phyloP scores from a whole-genome alignment of 1,140 invertebrate genomes.

The Cydia fagiglandana region DNA sequence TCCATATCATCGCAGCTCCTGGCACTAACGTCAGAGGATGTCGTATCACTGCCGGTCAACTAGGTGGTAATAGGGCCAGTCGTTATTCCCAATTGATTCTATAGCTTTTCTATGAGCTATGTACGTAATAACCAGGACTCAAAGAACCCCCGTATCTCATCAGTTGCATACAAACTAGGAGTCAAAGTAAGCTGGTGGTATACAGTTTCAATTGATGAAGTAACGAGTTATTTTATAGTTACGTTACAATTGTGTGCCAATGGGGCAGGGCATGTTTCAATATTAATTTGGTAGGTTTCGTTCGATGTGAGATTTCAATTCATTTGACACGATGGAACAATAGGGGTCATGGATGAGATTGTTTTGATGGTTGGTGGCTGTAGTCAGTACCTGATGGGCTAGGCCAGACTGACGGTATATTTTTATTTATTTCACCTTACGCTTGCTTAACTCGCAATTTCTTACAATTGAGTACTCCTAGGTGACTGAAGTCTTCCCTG shows the following conservation, averaged over 20 bases:
- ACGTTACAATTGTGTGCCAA: slow-evolving; percentile 7
- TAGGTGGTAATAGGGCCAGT: slow-evolving; percentile 35
- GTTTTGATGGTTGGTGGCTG: not conserved
- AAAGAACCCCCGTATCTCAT: not conserved
- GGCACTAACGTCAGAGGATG: slow-evolving; percentile 33
- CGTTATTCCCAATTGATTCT: slow-evolving; percentile 47
- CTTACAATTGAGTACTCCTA: too few species aligned
- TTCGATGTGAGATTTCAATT: slow-evolving; percentile 21
- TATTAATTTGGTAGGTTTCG: slow-evolving; percentile 11
- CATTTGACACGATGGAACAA: not conserved
- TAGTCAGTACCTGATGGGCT: too few species aligned
- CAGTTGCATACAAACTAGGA: not conserved
- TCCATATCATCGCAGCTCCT: slow-evolving; percentile 32
- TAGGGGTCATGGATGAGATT: not conserved
- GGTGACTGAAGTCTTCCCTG: too few species aligned
- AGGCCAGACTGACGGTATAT: too few species aligned
- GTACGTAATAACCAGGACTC: not conserved
- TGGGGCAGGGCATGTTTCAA: slow-evolving; percentile 3
- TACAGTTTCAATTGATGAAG: slow-evolving; percentile 20
- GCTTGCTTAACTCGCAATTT: too few species aligned
- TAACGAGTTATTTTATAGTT: slow-evolving; percentile 28
- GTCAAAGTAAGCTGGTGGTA: not conserved
- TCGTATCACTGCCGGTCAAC: slow-evolving; percentile 35
- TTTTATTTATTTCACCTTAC: too few species aligned
- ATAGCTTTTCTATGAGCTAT: slow-evolving; percentile 51